Base-by-base conservation (phyloP, 2,888 invertebrate genomes). In the Drosophila pseudotakahashii region DNA sequence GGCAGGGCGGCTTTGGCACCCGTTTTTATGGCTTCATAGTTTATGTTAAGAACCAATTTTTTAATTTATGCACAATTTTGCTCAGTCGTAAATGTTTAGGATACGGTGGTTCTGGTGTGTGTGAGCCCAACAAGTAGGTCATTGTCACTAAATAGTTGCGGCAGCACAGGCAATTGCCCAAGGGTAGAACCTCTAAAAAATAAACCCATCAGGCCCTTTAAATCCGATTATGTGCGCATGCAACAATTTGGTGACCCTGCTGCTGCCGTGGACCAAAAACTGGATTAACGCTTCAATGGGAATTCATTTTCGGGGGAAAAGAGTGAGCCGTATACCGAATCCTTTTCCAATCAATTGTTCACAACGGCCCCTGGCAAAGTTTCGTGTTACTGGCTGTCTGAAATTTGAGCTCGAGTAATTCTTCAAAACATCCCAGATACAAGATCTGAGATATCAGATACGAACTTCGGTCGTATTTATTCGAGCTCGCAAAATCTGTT, bases 281-380 rank as follows among this genome's bases (percentile, higher is more conserved):
- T 41, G 79, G 88, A 89, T 87, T 89, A 84, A 89, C 89, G 86
- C 89, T 88, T 86, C 81, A 84, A 73, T 86, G 87, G 68, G 74
- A 81, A 84, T 78, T 87, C 77, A 79, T 84, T 85, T 78, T 55
- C 62, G 62, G 73, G 74, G 73, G 72, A 75, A 58, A 55, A 71
- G 64, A 53, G 37, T 47, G 44, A 58, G 44, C 52, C 44, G 44
- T 44, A 42, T 26, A 30, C 50, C 42, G 78, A 69, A 86, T 78
- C 84, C 82, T 84, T 84, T 77, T 70, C 79, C 82, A 87, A 87
- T 87, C 87, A 82, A 82, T 82, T 87, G 82, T 82, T 86, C 82
- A 55, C 79, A 45, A 42, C 42, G 23, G 48, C 52, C 51, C 32
- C 47, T 39, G 55, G 51, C 77, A 48, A 60, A 62, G 83, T 83